phyloP scores from a whole-genome alignment of 2,797 vertebrate species.

The Cyclopterus lumpus region DNA sequence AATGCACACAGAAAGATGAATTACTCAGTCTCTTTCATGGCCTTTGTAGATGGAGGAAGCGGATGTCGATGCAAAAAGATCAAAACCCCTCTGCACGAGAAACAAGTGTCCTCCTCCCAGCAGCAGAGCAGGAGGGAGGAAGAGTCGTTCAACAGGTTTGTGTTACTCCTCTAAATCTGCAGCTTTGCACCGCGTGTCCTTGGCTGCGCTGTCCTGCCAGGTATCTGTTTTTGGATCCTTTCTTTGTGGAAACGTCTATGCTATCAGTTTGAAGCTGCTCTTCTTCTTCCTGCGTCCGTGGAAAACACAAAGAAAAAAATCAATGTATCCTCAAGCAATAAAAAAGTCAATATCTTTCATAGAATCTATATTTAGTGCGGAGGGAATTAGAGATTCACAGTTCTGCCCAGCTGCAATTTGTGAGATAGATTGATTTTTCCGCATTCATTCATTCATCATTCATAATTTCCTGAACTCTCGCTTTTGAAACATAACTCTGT shows the following conservation, averaged over 20 bases:
- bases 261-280: conserved; percentile 59
- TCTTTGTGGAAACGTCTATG: conserved; percentile 54
- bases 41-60: conserved; percentile 89
- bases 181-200: conserved; percentile 50
- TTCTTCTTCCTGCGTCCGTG: conserved; percentile 66
- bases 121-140: conserved; percentile 80
- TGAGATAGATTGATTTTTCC: conserved; percentile 30
- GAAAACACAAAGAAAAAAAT: conserved; percentile 77
- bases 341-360: conserved; percentile 78
- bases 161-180: conserved; percentile 52
- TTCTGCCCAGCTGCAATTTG: conserved; percentile 49
- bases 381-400: conserved; percentile 56
- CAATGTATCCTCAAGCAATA: conserved; percentile 77
- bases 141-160: conserved; percentile 87
- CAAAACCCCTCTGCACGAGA: conserved; percentile 84
- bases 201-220: conserved; percentile 59
- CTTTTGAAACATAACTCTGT: conserved; percentile 46
- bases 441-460: conserved; percentile 54
- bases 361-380: conserved; percentile 71
- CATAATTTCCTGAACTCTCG: conserved; percentile 46
- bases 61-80: conserved; percentile 89
- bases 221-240: conserved; percentile 64
- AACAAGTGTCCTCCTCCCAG: conserved; percentile 86
- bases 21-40: conserved; percentile 85
- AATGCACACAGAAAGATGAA: conserved; percentile 61